phyloP scores from a whole-genome alignment of 2,113 vertebrate genomes.

The Lepus timidus region DNA sequence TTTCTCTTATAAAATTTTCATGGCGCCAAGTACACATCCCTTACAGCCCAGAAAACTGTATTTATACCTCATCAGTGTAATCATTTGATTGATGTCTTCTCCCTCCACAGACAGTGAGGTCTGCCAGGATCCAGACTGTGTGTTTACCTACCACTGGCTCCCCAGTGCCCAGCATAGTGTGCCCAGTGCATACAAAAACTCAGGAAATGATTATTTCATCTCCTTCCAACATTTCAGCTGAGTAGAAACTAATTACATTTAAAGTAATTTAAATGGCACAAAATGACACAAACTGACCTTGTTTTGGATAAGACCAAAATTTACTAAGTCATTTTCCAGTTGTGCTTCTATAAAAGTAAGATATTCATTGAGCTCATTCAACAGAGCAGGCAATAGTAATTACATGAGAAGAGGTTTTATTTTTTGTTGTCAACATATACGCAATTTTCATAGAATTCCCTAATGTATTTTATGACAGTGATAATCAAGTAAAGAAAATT shows the following conservation, averaged over 20 bases:
- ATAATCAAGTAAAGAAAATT: background rate
- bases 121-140: background rate
- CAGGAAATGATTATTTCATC: background rate
- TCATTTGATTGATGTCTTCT: background rate
- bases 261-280: background rate
- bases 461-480: background rate
- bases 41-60: background rate
- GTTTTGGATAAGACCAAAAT: background rate
- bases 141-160: background rate
- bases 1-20: background rate
- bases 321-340: slow-evolving; percentile 7
- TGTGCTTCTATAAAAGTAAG: background rate
- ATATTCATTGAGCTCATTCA: background rate
- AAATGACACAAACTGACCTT: background rate
- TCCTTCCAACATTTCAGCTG: background rate
- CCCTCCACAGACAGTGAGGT: background rate
- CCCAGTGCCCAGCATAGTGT: background rate
- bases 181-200: background rate
- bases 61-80: too few relatives aligned
- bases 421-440: background rate
- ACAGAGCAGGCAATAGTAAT: background rate
- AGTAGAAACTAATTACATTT: background rate
- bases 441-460: slow-evolving; percentile 21
- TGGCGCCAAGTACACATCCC: background rate
- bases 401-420: background rate